Conservation (phyloP, 2,113 vertebrate species). For the Pycnonotus jocosus region DNA sequence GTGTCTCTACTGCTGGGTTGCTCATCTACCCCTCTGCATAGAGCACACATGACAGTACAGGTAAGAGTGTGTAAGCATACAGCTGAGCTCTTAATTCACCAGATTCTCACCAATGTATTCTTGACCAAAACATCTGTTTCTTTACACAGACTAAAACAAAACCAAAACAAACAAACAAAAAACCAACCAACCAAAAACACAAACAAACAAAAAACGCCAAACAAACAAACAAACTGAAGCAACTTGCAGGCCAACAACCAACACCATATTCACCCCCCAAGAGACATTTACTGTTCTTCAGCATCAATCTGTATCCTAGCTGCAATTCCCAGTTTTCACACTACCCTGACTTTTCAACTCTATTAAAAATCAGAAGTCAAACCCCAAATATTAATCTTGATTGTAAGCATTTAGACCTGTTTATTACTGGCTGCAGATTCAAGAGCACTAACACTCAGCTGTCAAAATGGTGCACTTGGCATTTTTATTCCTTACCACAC, state of each 20-base stretch:
- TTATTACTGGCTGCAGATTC: not conserved
- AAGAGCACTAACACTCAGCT: not conserved
- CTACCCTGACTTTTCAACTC: not conserved
- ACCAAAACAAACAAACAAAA: not conserved
- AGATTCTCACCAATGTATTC: not conserved
- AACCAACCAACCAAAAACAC: not conserved
- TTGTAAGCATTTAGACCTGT: not conserved
- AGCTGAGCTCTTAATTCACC: not conserved
- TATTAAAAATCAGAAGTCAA: not conserved
- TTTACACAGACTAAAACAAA: not conserved
- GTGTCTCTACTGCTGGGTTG: not conserved
- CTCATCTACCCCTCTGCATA: not conserved
- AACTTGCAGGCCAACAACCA: not conserved
- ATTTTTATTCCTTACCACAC: not conserved
- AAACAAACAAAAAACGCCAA: not conserved
- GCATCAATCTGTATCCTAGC: not conserved
- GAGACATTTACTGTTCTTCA: not conserved
- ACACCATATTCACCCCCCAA: not conserved
- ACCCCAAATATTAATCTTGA: not conserved
- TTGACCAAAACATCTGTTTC: not conserved
- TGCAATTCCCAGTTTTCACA: not conserved
- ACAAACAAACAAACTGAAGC: not conserved
- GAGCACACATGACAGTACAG: rapidly evolving
- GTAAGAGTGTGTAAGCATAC: rapidly evolving
- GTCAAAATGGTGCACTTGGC: not conserved